Evolutionary conservation across 2,888 invertebrate genomes (phyloP).

Genomic region (Noctuana brunneofusca): DNA sequence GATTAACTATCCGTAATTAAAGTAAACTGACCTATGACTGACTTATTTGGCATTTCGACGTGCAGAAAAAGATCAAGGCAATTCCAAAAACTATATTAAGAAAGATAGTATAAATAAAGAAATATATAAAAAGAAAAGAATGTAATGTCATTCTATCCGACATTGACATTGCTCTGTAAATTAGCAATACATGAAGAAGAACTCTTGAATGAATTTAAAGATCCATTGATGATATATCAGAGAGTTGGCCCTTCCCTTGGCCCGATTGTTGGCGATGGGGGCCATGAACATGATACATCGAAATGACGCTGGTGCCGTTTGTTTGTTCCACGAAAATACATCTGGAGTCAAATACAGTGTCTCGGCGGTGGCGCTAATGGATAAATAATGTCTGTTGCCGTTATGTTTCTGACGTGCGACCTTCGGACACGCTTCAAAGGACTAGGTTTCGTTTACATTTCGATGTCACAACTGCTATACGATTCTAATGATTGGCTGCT

Average conservation of each 20-base stretch:
- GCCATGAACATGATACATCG: constrained; percentile 19
- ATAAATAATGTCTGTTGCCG: constrained; percentile 20
- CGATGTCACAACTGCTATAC: neutral
- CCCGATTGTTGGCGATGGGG: constrained; percentile 1
- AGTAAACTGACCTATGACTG: too few species aligned
- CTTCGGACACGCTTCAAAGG: constrained; percentile 10
- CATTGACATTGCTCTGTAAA: constrained; percentile 10
- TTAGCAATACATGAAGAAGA: neutral
- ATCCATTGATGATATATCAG: constrained; percentile 2
- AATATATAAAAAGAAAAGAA: too few species aligned
- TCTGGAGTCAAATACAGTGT: constrained; percentile 21
- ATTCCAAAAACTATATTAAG: too few species aligned
- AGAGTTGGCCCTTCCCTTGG: constrained; percentile 16
- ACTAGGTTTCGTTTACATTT: neutral
- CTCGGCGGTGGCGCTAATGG: constrained; percentile 20
- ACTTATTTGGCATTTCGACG: too few species aligned
- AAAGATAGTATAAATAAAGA: too few species aligned
- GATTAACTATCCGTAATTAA: too few species aligned
- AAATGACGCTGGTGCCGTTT: constrained; percentile 15
- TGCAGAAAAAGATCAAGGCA: too few species aligned
- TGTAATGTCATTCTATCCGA: neutral
- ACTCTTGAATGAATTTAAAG: constrained; percentile 3
- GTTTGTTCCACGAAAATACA: constrained; percentile 21
- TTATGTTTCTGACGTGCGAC: constrained; percentile 15
- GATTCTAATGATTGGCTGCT: neutral